These are phyloP conservation scores for Jacana jacana DNA, from an alignment of 2,113 vertebrate genomes.

Conservation along the genomic window DNA sequence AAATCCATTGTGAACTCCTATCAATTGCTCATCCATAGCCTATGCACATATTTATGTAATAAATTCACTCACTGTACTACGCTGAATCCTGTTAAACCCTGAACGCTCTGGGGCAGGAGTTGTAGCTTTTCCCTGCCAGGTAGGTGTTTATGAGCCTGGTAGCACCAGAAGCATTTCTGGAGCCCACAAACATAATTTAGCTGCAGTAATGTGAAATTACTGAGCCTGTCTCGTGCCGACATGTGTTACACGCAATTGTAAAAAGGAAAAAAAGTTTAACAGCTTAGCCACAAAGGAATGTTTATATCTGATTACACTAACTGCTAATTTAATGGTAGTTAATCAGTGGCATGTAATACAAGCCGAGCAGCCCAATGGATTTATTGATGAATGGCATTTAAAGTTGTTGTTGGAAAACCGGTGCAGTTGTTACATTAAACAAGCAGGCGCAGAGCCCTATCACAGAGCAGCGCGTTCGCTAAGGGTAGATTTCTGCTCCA, in stretches of 20 bases:
- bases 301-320: slow-evolving; percentile 74
- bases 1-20: not conserved
- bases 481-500: not conserved
- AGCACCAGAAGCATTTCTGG: slow-evolving; percentile 70
- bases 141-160: slow-evolving; percentile 72
- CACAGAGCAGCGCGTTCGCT: not conserved
- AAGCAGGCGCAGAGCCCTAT: not conserved
- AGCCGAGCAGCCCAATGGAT: slow-evolving; percentile 47
- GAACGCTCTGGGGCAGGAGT: slow-evolving; percentile 8
- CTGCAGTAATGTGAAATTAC: slow-evolving; percentile 64
- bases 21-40: not conserved
- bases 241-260: slow-evolving; percentile 60
- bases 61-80: slow-evolving; percentile 4
- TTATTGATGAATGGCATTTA: slow-evolving; percentile 60
- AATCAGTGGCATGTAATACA: slow-evolving; percentile 65
- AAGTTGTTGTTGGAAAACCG: slow-evolving; percentile 20
- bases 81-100: not conserved
- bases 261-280: slow-evolving; percentile 61
- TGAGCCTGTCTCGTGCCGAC: slow-evolving; percentile 52
- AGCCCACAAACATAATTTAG: slow-evolving; percentile 74
- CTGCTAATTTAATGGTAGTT: slow-evolving; percentile 74
- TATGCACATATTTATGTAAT: not conserved
- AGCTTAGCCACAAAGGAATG: slow-evolving; percentile 73
- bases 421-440: not conserved
- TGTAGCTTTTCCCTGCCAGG: slow-evolving; percentile 58